Conservation (phyloP, 2,113 vertebrate genomes). For the Gorsachius goisagi region DNA sequence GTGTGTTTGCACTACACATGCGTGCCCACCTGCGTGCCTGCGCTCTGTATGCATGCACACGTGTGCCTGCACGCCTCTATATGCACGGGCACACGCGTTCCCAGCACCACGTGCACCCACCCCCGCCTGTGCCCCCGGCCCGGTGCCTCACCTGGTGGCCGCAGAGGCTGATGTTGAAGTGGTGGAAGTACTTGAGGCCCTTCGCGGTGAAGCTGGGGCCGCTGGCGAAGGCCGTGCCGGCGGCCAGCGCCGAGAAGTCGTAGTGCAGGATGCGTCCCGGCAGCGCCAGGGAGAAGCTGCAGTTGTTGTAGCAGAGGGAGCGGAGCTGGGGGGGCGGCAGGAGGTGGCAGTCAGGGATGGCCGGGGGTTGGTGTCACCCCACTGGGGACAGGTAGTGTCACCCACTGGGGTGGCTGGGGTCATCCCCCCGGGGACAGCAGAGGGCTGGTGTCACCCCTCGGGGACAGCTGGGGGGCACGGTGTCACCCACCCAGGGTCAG, state of each 20-base stretch:
- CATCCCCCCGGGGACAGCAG: neutral
- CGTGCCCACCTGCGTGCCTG: neutral
- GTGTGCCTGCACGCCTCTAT: too few species aligned
- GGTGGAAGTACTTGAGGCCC: constrained; percentile 87
- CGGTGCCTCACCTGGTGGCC: constrained; percentile 82
- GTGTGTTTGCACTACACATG: neutral
- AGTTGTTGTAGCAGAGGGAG: constrained; percentile 88
- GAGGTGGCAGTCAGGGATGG: neutral
- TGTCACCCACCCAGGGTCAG: neutral
- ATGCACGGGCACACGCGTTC: neutral
- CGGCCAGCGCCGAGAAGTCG: constrained; percentile 81
- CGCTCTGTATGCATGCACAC: fast-evolving
- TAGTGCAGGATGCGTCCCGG: constrained; percentile 70
- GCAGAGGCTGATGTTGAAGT: constrained; percentile 87
- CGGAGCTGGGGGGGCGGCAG: constrained; percentile 70
- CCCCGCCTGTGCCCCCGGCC: too few species aligned
- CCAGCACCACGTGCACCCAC: neutral
- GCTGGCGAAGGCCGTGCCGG: constrained; percentile 69
- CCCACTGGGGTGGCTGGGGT: neutral
- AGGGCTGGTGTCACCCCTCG: neutral
- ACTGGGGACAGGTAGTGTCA: neutral
- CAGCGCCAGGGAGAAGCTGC: constrained; percentile 67
- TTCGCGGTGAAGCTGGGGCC: constrained; percentile 88
- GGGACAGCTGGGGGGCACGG: neutral
- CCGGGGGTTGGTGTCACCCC: neutral